These are phyloP conservation scores for Serripes groenlandicus DNA, from an alignment of 2,888 invertebrate genomes.

Conservation along the genomic window DNA sequence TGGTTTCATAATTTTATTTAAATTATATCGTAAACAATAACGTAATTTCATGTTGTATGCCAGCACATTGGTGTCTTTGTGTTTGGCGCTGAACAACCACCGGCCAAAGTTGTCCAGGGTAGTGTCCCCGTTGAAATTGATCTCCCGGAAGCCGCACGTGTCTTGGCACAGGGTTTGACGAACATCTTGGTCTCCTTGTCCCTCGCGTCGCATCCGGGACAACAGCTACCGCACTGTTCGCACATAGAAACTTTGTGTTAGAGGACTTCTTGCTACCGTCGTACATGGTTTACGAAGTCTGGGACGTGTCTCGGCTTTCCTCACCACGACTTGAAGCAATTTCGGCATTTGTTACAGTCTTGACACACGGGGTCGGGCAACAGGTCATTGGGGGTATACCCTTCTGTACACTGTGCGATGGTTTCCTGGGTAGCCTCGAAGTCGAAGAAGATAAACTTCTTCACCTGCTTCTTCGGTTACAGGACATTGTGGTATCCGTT, in stretches of 20 bases:
- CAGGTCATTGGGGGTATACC: neutral
- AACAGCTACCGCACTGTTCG: constrained; percentile 21
- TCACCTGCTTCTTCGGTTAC: constrained; percentile 9
- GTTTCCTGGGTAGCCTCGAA: constrained; percentile 28
- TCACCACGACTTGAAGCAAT: constrained; percentile 25
- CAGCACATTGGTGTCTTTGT: constrained; percentile 50
- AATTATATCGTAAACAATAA: neutral
- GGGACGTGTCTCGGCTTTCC: neutral
- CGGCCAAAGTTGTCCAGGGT: constrained; percentile 46
- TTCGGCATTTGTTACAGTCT: neutral
- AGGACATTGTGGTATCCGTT: constrained; percentile 9
- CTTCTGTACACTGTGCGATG: constrained; percentile 8
- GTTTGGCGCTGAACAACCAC: constrained; percentile 41
- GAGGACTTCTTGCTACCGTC: constrained; percentile 22
- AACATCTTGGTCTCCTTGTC: neutral
- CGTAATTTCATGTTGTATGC: constrained; percentile 54
- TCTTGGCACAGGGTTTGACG: constrained; percentile 30
- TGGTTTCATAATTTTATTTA: constrained; percentile 3
- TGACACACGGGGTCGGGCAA: too few species aligned
- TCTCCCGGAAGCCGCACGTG: constrained; percentile 45
- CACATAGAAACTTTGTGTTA: constrained; percentile 4
- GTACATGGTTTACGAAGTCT: constrained; percentile 33
- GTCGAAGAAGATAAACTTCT: neutral
- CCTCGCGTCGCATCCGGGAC: constrained; percentile 33
- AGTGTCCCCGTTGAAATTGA: constrained; percentile 47